Conservation (phyloP, 2,113 vertebrate species). For the Microtus pennsylvanicus region DNA sequence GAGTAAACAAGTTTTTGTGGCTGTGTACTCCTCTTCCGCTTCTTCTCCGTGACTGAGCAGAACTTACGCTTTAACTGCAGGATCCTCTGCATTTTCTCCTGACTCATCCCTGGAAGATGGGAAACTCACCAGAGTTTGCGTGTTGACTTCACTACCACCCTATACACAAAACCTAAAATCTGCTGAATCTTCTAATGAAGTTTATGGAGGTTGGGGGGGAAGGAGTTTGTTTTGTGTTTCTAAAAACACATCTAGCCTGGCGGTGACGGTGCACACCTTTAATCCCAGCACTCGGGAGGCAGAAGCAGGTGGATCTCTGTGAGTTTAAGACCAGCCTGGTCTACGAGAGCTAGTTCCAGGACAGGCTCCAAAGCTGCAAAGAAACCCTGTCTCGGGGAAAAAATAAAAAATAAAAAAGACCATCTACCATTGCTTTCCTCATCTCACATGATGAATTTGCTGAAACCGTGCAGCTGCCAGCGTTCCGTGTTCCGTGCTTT, state of each 20-base stretch:
- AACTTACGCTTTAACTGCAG: conserved; percentile 99
- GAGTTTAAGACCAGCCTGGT: too few species aligned
- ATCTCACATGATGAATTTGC: conserved; percentile 97
- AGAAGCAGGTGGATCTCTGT: too few species aligned
- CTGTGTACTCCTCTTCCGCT: not conserved
- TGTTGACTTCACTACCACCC: conserved; percentile 98
- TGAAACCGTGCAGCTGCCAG: conserved; percentile 90
- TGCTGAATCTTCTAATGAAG: conserved; percentile 95
- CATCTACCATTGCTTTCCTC: conserved; percentile 96
- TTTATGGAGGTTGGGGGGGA: not conserved
- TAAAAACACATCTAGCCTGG: conserved; percentile 92
- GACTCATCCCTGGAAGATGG: conserved; percentile 99
- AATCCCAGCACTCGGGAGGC: too few species aligned
- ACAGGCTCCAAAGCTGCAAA: too few species aligned
- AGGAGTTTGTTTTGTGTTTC: conserved; percentile 88
- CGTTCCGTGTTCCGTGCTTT: conserved; percentile 97
- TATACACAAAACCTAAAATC: conserved; percentile 98
- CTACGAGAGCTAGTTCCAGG: too few species aligned
- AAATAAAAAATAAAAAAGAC: too few species aligned
- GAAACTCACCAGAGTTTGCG: conserved; percentile 99
- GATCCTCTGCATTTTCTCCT: conserved; percentile 99
- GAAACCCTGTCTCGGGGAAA: too few species aligned
- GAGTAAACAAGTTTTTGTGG: conserved; percentile 92
- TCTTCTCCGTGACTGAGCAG: conserved; percentile 98
- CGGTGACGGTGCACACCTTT: too few species aligned